A percentile compares a stretch with the other conserved stretches of the same genome.
Conservation (phyloP, 2,888 invertebrate genomes). For the Eubasilissa splendida region DNA sequence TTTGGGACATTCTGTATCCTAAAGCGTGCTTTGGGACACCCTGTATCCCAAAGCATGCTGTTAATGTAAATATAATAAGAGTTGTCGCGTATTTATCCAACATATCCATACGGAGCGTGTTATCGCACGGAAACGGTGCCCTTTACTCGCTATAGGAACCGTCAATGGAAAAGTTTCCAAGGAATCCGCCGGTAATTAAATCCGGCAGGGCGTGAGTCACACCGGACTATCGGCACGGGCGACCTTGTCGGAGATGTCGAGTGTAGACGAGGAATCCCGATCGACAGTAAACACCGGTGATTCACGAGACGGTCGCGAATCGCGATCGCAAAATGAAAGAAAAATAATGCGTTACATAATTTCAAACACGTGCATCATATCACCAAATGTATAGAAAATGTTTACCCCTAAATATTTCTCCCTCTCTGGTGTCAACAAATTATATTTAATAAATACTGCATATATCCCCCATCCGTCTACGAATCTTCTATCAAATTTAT, state of each 20-base stretch:
- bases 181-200: constrained; percentile 10
- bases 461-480: too few relatives aligned
- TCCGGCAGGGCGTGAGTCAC: not conserved
- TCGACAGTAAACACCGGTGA: not conserved
- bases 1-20: too few relatives aligned
- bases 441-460: too few relatives aligned
- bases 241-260: not conserved
- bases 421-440: too few relatives aligned
- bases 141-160: not conserved
- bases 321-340: not conserved
- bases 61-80: too few relatives aligned
- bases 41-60: too few relatives aligned
- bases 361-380: too few relatives aligned
- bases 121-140: not conserved
- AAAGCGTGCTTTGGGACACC: too few relatives aligned
- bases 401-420: too few relatives aligned
- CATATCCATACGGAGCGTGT: not conserved
- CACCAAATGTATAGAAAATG: too few relatives aligned
- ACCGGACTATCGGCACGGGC: not conserved
- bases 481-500: too few relatives aligned
- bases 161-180: constrained; percentile 2
- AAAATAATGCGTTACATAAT: too few relatives aligned
- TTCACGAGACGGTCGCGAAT: not conserved
- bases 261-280: not conserved
- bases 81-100: not conserved